Conservation (phyloP, 2,888 invertebrate genomes). For the Myopa testacea region DNA sequence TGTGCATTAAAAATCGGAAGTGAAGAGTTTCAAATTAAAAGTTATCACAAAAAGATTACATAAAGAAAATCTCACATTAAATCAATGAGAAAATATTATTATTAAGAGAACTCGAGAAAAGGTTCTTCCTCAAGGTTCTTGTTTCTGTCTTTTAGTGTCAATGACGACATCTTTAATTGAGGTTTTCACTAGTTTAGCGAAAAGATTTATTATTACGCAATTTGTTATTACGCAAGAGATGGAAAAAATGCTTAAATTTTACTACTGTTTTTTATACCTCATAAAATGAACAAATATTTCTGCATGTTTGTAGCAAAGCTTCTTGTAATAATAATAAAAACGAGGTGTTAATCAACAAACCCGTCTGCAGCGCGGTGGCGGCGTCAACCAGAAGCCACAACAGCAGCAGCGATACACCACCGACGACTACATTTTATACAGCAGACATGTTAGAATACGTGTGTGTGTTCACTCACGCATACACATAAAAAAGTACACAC, state of each 20-base stretch:
- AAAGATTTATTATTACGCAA: too few relatives aligned
- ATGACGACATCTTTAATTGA: too few relatives aligned
- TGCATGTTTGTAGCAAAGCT: background rate
- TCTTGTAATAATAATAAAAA: constrained; percentile 18
- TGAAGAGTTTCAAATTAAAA: too few relatives aligned
- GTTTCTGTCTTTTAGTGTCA: too few relatives aligned
- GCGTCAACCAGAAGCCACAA: constrained; percentile 7
- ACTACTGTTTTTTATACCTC: background rate
- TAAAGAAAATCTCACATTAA: background rate
- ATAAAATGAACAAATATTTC: background rate
- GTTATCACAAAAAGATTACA: background rate
- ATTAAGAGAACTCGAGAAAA: too few relatives aligned
- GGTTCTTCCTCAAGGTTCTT: too few relatives aligned
- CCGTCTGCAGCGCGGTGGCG: background rate
- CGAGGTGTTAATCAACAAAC: constrained; percentile 27
- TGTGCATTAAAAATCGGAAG: too few relatives aligned
- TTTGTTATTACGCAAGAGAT: too few relatives aligned
- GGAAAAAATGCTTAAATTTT: background rate
- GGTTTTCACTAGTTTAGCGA: too few relatives aligned
- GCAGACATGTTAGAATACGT: background rate
- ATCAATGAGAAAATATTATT: too few relatives aligned
- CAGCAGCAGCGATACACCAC: constrained; percentile 6
- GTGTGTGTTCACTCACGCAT: too few relatives aligned
- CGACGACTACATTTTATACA: background rate
- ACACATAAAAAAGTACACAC: too few relatives aligned